Evolutionary conservation across 2,113 vertebrate genomes (phyloP), one percentile per base, ranked within the genome.

Genomic region (Antigone vipio): DNA sequence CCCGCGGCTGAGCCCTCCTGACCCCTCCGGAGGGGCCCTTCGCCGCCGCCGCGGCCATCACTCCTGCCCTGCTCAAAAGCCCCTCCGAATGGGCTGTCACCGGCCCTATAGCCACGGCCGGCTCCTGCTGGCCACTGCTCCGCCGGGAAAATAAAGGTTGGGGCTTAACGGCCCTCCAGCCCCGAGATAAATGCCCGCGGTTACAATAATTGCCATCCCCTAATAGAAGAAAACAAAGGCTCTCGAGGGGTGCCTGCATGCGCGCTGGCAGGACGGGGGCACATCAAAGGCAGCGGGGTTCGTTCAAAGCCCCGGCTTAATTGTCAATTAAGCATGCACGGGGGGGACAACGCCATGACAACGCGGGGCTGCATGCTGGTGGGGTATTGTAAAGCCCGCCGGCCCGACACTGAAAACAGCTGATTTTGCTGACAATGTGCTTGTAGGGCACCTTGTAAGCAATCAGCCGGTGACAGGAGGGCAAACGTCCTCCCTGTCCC

Each of bases 311-410:
- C 97, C 98, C 97, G 93, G 96, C 98, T 99, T 99, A 99, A 99
- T 99, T 99, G 99, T 99, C 99, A 98, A 99, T 99, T 99, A 99
- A 99, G 98, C 98, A 99, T 99, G 99, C 98, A 99, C 98, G 98
- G 99, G 99, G 98, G 96, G 98, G 98, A 98, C 98, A 97, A 97
- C 98, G 98, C 98, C 99, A 98, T 99, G 98, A 99, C 99, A 99
- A 99, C 99, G 97, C 97, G 85, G 97, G 98, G 97, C 95, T 50
- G 95, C 99, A 99, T 94, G 98, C 98, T 98, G 99, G 95, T 98
- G 98, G 97, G 98, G 98, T 98, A 99, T 99, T 99, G 98, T 98
- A 93, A 83, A 97, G 96, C 97, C 93, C 59, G 97, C 97, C 94
- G 97, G 98, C 97, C 96, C 96, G 96, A 98, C 98, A 98, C 98